Evolutionary conservation across 2,113 vertebrate genomes (phyloP).

Genomic region (Stigmatopora argus): DNA sequence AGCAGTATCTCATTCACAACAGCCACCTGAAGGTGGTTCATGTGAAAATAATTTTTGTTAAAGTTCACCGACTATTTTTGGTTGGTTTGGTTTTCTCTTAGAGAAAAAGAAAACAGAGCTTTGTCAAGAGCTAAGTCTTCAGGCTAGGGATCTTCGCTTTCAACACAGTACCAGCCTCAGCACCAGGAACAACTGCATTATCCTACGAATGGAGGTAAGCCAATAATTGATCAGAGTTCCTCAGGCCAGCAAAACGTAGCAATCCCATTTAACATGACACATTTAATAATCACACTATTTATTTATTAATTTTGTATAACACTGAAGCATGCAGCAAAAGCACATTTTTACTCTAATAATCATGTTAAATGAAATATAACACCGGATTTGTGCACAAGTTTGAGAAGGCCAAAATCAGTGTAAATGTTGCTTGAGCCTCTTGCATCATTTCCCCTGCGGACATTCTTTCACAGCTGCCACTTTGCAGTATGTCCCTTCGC

Average conservation of each 20-base stretch:
- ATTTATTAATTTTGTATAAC: too few relatives aligned
- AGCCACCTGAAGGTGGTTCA: too few relatives aligned
- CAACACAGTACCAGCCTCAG: slow-evolving; percentile 87
- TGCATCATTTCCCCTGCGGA: not conserved
- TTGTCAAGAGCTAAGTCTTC: slow-evolving; percentile 89
- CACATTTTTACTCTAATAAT: not conserved
- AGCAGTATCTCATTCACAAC: too few relatives aligned
- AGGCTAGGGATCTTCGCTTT: slow-evolving; percentile 91
- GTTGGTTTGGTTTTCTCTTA: slow-evolving; percentile 39
- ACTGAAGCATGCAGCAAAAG: too few relatives aligned
- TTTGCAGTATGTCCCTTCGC: not conserved
- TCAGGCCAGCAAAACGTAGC: not conserved
- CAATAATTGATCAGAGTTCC: not conserved
- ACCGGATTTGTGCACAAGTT: too few relatives aligned
- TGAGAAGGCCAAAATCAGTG: not conserved
- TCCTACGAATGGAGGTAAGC: slow-evolving; percentile 89
- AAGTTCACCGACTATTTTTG: not conserved
- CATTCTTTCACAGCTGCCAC: slow-evolving; percentile 18
- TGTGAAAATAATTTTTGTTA: not conserved
- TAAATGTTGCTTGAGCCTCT: not conserved
- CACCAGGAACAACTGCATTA: slow-evolving; percentile 87
- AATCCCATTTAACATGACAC: not conserved
- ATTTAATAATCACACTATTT: too few relatives aligned
- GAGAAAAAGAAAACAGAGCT: slow-evolving; percentile 95
- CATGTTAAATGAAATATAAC: not conserved